These are phyloP conservation scores for Streptopelia turtur DNA, from an alignment of 2,797 vertebrate species.

Conservation along the genomic window DNA sequence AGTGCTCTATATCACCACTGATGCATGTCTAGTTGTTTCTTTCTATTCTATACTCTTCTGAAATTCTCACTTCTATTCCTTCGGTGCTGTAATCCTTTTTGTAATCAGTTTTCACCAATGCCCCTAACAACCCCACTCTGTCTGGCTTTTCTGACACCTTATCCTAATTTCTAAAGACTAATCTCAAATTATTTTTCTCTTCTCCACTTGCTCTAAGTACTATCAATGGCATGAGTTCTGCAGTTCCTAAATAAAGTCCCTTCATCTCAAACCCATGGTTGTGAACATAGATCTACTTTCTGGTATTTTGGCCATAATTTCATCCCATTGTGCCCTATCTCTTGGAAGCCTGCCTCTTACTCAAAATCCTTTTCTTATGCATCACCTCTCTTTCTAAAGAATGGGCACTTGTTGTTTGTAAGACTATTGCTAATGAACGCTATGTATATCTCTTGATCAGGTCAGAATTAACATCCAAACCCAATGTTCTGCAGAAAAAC, in stretches of 20 bases:
- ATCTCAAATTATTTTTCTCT: neutral
- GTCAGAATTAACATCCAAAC: neutral
- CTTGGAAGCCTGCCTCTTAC: neutral
- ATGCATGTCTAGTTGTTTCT: neutral
- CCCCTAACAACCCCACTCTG: neutral
- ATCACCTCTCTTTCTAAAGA: neutral
- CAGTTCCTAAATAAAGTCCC: neutral
- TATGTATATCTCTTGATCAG: neutral
- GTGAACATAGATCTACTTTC: neutral
- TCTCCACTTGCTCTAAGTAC: neutral
- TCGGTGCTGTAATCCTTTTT: neutral
- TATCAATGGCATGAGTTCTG: neutral
- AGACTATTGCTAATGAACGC: neutral
- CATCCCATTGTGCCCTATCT: neutral
- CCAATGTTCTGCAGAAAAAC: neutral
- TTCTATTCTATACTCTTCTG: neutral
- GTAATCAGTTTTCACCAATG: neutral
- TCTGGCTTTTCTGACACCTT: neutral
- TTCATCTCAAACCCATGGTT: neutral
- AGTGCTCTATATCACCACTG: neutral
- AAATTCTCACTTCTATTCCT: neutral
- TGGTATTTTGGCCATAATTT: neutral
- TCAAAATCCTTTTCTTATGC: neutral
- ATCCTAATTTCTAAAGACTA: neutral
- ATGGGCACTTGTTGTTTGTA: neutral